A percentile compares a stretch with the other conserved stretches of the same genome.
Conservation (phyloP, 2,113 vertebrate species). For the Polypterus senegalus region DNA sequence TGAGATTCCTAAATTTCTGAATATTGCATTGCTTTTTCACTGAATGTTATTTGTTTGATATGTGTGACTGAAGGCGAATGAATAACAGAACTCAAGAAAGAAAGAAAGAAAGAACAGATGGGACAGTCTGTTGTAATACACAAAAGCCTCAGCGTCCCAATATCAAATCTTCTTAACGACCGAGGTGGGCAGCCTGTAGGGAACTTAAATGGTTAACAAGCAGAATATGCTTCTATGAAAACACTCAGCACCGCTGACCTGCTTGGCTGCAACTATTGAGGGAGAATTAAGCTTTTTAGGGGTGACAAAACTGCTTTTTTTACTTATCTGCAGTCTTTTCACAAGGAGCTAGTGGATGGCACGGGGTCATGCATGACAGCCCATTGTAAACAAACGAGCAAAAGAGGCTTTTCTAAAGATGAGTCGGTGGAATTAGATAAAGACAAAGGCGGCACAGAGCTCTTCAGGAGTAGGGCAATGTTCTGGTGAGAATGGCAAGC, state of each 20-base stretch:
- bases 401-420: conserved; percentile 37
- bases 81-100: too few relatives aligned
- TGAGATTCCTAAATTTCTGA: too few relatives aligned
- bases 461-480: conserved; percentile 4
- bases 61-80: too few relatives aligned
- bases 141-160: too few relatives aligned
- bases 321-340: conserved; percentile 17
- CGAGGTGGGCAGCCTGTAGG: too few relatives aligned
- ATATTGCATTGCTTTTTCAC: too few relatives aligned
- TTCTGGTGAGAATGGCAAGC: conserved; percentile 19
- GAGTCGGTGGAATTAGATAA: conserved; percentile 45
- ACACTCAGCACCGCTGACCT: conserved; percentile 20
- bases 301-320: conserved; percentile 3
- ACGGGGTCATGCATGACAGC: conserved; percentile 39
- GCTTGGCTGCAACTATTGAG: not conserved
- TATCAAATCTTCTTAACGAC: too few relatives aligned
- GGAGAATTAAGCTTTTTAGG: conserved; percentile 16
- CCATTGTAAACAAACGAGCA: conserved; percentile 36
- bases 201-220: conserved; percentile 4
- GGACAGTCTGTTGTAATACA: too few relatives aligned
- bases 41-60: too few relatives aligned
- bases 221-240: not conserved
- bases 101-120: too few relatives aligned
- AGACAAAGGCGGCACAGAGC: conserved; percentile 39
- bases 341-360: conserved; percentile 28